Percentiles rank a stretch among this genome's conserved stretches.
These are phyloP conservation scores for Telenomus remus DNA, from an alignment of 1,140 invertebrate species.

Conservation along the genomic window DNA sequence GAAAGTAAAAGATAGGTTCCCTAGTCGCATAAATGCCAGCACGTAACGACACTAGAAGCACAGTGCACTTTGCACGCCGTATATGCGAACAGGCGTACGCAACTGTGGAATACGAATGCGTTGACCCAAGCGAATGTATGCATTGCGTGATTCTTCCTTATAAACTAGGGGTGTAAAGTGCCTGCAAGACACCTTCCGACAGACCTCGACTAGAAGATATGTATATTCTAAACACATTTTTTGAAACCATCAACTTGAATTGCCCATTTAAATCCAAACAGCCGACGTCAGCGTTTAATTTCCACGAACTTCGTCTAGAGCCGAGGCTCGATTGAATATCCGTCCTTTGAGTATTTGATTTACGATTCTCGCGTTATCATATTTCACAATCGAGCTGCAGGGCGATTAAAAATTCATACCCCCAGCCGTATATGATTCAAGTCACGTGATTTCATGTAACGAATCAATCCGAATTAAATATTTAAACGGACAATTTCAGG, in stretches of 20 bases:
- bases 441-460: conserved; percentile 10
- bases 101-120: conserved; percentile 66
- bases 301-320: not conserved
- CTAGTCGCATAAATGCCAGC: conserved; percentile 61
- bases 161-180: conserved; percentile 68
- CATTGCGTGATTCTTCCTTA: conserved; percentile 66
- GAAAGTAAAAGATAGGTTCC: conserved; percentile 25
- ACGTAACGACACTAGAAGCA: conserved; percentile 71
- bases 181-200: conserved; percentile 42
- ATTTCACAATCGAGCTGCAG: not conserved
- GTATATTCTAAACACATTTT: conserved; percentile 15
- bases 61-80: conserved; percentile 70
- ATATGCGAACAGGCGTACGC: conserved; percentile 58
- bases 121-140: conserved; percentile 67
- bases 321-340: too few species aligned
- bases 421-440: too few species aligned
- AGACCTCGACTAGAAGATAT: conserved; percentile 14
- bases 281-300: conserved; percentile 6
- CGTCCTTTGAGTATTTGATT: too few species aligned
- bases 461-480: conserved; percentile 14
- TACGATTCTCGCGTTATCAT: conserved; percentile 6
- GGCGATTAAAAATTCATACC: conserved; percentile 1
- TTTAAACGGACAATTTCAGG: not conserved
- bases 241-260: conserved; percentile 13
- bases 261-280: conserved; percentile 21